Base-by-base conservation (phyloP, 2,888 invertebrate genomes). In the Steinernema scapterisci region DNA sequence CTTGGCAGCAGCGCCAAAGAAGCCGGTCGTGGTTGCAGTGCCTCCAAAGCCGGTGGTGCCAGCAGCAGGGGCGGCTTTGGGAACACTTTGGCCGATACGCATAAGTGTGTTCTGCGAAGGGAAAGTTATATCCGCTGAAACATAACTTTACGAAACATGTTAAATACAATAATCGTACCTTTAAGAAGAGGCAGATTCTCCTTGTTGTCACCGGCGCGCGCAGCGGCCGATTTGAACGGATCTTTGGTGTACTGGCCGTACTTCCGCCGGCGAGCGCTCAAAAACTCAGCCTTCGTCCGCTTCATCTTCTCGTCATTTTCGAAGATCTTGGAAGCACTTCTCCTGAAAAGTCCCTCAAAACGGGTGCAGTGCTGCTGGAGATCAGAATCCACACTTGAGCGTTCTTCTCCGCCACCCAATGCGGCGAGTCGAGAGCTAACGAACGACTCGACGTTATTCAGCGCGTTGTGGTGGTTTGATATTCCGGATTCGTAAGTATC, bases 1-100 rank as follows among this genome's bases (percentile, higher is more conserved):
- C 16, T 63, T 63, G 31, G 38, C 3, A 6, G 63, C 31, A n/a
- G 31, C 27, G 16, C 27, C 27, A 16, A 63, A 63, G 1, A 38
- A n/a, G 3, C 25, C 21, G 31, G 25, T 7, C 7, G 63, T 16
- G 19, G 27, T 27, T 5, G 31, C 27, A n/a, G 11, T 38, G 31
- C 3, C 54, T 2, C 63, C 63, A 31, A 63, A 63, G 1, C 63
- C 63, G 63, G 73, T 19, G 38, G 75, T 48, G 1, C 51, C 45
- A 1, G 75, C n/a, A 21, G 75, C 46, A 45, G 75, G 70, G 16
- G 74, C 74, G 43, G 23, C 72, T 56, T 44, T 72, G 46, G 63
- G 63, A 25, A 48, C 56, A 43, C 31, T 45, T n/a, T 63, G 45
- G 5, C 46, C 71, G 19, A 46, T 71, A 44, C 63, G 63, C 63